Evolutionary conservation across 2,797 vertebrate genomes (phyloP).

Genomic region (Perodicticus potto): DNA sequence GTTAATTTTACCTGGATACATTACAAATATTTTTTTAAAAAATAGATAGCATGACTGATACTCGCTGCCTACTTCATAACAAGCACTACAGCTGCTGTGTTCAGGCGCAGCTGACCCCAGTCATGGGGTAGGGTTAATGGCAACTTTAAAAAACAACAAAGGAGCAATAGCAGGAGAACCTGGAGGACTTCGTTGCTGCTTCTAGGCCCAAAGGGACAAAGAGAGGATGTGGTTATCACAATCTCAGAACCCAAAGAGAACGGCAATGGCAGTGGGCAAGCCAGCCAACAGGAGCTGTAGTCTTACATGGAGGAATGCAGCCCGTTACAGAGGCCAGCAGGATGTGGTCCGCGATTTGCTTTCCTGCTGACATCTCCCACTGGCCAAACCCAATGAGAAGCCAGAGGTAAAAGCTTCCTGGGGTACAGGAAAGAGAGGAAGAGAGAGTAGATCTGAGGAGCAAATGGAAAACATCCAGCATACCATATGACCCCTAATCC

Average conservation of each 20-base stretch:
- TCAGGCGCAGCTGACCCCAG: background rate
- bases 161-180: background rate
- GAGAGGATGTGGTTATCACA: background rate
- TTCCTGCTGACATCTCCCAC: background rate
- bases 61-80: background rate
- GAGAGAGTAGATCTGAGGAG: background rate
- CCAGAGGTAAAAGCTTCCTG: background rate
- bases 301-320: background rate
- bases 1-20: background rate
- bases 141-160: constrained; percentile 21
- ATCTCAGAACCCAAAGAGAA: background rate
- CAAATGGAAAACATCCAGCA: background rate
- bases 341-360: background rate
- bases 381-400: background rate
- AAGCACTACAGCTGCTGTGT: background rate
- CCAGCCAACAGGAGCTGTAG: background rate
- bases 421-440: background rate
- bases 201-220: background rate
- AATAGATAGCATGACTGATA: too few species aligned
- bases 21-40: background rate
- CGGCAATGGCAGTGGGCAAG: background rate
- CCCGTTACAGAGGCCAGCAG: background rate
- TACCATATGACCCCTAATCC: background rate
- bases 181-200: background rate
- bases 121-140: background rate